Evolutionary conservation across 2,888 invertebrate species (phyloP).

Genomic region (Craniophora ligustri): DNA sequence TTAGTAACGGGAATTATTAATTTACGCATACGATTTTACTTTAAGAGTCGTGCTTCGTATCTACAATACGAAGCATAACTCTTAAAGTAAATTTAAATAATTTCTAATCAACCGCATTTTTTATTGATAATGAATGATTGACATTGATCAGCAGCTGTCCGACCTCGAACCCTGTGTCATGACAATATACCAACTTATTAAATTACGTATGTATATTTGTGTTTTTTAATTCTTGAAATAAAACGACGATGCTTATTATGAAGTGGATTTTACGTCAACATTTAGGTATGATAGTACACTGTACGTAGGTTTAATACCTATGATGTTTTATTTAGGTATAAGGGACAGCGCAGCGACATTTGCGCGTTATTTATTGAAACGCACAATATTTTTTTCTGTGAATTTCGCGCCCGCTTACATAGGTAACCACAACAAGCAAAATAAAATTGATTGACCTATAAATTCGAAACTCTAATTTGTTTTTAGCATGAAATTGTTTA

Average conservation of each 20-base stretch:
- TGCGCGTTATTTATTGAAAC: no score
- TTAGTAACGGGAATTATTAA: no score
- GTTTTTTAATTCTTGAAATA: not conserved
- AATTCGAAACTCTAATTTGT: no score
- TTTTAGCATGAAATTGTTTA: not conserved
- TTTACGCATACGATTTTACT: no score
- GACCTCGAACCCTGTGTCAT: conserved; percentile 30
- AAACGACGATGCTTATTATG: no score
- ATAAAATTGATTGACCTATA: not conserved
- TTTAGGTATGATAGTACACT: no score
- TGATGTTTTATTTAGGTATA: no score
- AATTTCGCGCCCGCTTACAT: not conserved
- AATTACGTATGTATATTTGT: not conserved
- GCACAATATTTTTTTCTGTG: not conserved
- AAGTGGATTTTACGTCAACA: no score
- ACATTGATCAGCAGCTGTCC: conserved; percentile 22
- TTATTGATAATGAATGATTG: conserved; percentile 33
- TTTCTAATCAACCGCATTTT: conserved; percentile 9
- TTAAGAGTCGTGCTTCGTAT: no score
- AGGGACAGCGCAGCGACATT: no score
- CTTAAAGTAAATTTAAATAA: conserved; percentile 13
- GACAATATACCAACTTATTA: conserved; percentile 5
- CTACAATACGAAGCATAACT: conserved; percentile 1
- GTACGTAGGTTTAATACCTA: no score
- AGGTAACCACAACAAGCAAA: not conserved